Percentiles rank a stretch among this genome's conserved stretches.
phyloP scores from a whole-genome alignment of 2,797 vertebrate species.

The Silurus lanzhouensis region DNA sequence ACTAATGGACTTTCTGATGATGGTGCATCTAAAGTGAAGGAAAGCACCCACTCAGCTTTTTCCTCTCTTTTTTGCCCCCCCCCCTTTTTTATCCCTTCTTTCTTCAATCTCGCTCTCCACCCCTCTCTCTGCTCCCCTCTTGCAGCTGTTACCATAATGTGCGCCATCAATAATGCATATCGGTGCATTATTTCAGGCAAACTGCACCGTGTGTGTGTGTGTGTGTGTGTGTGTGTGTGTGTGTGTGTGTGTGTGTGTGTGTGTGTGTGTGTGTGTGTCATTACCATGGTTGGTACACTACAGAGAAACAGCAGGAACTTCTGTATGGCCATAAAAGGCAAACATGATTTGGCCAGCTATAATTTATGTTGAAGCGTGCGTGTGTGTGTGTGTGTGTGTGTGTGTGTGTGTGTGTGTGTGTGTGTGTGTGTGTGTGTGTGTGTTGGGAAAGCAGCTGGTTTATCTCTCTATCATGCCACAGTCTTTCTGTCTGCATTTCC shows the following conservation, averaged over 20 bases:
- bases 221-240: conserved; percentile 27
- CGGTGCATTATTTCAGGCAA: conserved; percentile 76
- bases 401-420: conserved; percentile 11
- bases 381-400: conserved; percentile 16
- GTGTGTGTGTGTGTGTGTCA: conserved; percentile 21
- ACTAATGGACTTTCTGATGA: conserved; percentile 53
- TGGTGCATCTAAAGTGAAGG: conserved; percentile 33
- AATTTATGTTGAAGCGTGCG: conserved; percentile 19
- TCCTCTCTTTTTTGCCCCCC: conserved; percentile 34
- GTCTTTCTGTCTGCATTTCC: neutral
- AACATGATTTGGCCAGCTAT: neutral
- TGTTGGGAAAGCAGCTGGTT: neutral
- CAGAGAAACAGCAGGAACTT: conserved; percentile 38
- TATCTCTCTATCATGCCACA: conserved; percentile 6
- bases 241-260: conserved; percentile 15
- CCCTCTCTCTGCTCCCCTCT: conserved; percentile 41
- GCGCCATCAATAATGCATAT: conserved; percentile 82
- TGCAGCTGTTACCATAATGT: conserved; percentile 80
- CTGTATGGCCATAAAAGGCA: conserved; percentile 41
- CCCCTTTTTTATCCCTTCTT: neutral
- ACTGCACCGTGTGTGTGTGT: conserved; percentile 51
- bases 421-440: neutral
- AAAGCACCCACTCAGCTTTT: conserved; percentile 33
- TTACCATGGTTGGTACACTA: conserved; percentile 16
- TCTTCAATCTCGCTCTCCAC: conserved; percentile 47